phyloP scores from a whole-genome alignment of 2,113 vertebrate species.

The Ellobius talpinus region DNA sequence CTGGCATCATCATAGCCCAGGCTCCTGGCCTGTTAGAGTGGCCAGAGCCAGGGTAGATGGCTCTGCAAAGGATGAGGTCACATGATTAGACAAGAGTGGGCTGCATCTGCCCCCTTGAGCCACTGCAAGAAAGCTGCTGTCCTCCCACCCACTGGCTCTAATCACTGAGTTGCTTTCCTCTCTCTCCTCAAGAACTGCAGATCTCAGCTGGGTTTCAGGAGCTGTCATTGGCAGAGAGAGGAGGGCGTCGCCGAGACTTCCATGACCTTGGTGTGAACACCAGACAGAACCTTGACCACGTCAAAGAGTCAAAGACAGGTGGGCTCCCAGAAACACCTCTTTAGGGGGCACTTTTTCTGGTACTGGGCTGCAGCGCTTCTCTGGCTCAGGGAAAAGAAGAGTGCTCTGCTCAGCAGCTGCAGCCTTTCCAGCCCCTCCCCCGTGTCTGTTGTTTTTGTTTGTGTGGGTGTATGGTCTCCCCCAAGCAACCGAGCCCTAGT shows the following conservation, averaged over 20 bases:
- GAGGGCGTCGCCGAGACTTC: constrained; percentile 92
- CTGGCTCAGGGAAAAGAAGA: background rate
- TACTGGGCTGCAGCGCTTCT: background rate
- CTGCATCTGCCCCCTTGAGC: rapidly evolving
- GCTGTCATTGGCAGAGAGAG: constrained; percentile 92
- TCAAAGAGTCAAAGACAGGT: constrained; percentile 94
- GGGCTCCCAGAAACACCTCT: background rate
- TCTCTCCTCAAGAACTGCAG: constrained; percentile 81
- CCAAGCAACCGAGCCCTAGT: rapidly evolving
- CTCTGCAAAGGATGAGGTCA: background rate
- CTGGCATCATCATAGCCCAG: background rate
- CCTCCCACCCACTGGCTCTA: background rate
- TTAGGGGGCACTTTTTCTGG: background rate
- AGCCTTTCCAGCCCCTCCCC: background rate
- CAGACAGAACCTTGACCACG: constrained; percentile 92
- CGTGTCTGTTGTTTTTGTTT: background rate
- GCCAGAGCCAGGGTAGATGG: background rate
- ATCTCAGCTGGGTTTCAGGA: constrained; percentile 95
- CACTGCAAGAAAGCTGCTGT: background rate
- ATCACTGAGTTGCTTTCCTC: background rate
- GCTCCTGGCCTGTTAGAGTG: too few relatives aligned
- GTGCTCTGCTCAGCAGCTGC: background rate
- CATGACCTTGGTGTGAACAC: constrained; percentile 93
- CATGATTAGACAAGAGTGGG: too few relatives aligned
- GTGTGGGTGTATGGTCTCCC: too few relatives aligned